Conservation (phyloP, 2,888 invertebrate genomes). For the Campoplex capitator region DNA sequence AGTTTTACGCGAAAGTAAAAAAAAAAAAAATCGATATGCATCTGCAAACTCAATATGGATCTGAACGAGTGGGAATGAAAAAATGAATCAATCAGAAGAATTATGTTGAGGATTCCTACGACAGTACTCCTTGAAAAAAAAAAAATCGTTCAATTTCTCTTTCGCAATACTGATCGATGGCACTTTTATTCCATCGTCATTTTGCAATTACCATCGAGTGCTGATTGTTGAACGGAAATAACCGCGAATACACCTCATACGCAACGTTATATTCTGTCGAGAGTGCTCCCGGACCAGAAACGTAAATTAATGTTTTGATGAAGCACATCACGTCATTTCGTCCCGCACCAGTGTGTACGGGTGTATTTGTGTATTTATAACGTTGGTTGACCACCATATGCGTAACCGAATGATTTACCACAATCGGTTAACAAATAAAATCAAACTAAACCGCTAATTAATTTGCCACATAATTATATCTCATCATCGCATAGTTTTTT, state of each 20-base stretch:
- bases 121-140: background rate
- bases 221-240: constrained; percentile 11
- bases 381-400: background rate
- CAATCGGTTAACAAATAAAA: constrained; percentile 11
- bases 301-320: constrained; percentile 11
- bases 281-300: background rate
- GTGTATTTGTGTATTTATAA: background rate
- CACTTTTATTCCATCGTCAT: constrained; percentile 1
- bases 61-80: background rate
- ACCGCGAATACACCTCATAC: background rate
- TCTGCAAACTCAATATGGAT: background rate
- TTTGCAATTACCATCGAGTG: constrained; percentile 5
- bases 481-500: background rate
- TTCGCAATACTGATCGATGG: background rate
- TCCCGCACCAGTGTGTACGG: background rate
- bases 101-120: background rate
- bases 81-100: background rate
- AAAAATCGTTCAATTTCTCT: background rate
- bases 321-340: constrained; percentile 9
- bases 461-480: background rate
- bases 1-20: constrained; percentile 1
- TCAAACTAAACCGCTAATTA: background rate
- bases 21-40: background rate
- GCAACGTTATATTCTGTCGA: constrained; percentile 6
- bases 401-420: background rate